phyloP scores from a whole-genome alignment of 2,797 vertebrate genomes.

The Linurgus olivaceus region DNA sequence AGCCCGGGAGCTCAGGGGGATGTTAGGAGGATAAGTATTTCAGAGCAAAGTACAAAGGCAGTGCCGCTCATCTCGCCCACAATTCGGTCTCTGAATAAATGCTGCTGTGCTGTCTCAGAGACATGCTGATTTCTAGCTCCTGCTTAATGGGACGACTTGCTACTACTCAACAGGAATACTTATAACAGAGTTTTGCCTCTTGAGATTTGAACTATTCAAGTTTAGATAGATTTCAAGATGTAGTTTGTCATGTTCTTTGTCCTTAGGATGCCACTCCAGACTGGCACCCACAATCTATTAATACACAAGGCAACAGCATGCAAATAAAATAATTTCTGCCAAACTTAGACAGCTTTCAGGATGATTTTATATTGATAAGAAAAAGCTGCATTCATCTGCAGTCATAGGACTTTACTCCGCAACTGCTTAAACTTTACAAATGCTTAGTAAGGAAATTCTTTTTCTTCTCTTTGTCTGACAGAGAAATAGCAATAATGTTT shows the following conservation, averaged over 20 bases:
- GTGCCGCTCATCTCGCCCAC: not conserved
- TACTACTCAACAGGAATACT: constrained; percentile 50
- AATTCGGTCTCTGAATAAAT: constrained; percentile 25
- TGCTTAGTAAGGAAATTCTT: not conserved
- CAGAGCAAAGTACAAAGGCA: constrained; percentile 52
- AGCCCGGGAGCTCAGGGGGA: not conserved
- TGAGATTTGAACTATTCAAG: constrained; percentile 30
- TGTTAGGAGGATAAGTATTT: constrained; percentile 43
- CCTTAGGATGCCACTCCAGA: constrained; percentile 5
- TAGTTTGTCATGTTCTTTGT: constrained; percentile 25
- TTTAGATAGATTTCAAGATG: constrained; percentile 37
- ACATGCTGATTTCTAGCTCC: constrained; percentile 52
- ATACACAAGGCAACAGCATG: not conserved
- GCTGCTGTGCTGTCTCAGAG: not conserved
- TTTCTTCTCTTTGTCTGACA: not conserved
- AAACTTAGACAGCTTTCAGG: not conserved
- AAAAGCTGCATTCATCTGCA: not conserved
- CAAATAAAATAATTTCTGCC: constrained; percentile 31
- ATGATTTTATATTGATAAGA: not conserved
- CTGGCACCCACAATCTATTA: not conserved
- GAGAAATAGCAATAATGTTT: not conserved
- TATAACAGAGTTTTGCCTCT: constrained; percentile 31
- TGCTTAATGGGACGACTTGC: constrained; percentile 47
- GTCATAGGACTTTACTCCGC: not conserved
- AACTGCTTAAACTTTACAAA: not conserved